Evolutionary conservation across 1,140 invertebrate genomes (phyloP).

Genomic region (Apis dorsata): DNA sequence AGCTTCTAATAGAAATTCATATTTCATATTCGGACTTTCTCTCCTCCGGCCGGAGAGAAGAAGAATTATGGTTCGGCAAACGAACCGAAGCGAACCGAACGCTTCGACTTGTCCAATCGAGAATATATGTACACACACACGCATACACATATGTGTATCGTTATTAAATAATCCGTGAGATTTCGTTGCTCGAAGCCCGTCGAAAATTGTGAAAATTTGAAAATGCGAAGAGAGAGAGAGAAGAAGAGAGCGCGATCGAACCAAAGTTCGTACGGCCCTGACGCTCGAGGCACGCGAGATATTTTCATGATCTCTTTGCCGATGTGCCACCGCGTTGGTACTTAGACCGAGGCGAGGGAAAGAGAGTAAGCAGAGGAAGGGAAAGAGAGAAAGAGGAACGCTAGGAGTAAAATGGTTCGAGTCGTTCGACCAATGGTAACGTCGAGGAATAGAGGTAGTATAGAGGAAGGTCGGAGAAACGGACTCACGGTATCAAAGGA

Average conservation of each 20-base stretch:
- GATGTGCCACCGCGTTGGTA: neutral
- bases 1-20: slow-evolving; percentile 40
- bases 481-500: slow-evolving; percentile 6
- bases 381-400: slow-evolving; percentile 12
- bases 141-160: neutral
- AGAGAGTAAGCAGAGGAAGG: neutral
- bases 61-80: slow-evolving; percentile 31
- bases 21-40: slow-evolving; percentile 30
- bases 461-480: neutral
- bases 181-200: neutral
- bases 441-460: neutral
- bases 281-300: neutral
- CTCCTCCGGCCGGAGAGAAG: neutral
- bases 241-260: neutral
- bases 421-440: slow-evolving; percentile 31
- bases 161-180: neutral
- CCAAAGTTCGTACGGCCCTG: slow-evolving; percentile 38
- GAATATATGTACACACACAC: too few species aligned
- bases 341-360: slow-evolving; percentile 11
- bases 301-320: slow-evolving; percentile 45
- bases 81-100: neutral
- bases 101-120: neutral
- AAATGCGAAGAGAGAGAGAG: neutral
- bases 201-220: too few species aligned
- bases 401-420: slow-evolving; percentile 30